Evolutionary conservation across 2,797 vertebrate species (phyloP), one percentile per base, ranked within the genome.

Genomic region (Poeciliopsis turneri): DNA sequence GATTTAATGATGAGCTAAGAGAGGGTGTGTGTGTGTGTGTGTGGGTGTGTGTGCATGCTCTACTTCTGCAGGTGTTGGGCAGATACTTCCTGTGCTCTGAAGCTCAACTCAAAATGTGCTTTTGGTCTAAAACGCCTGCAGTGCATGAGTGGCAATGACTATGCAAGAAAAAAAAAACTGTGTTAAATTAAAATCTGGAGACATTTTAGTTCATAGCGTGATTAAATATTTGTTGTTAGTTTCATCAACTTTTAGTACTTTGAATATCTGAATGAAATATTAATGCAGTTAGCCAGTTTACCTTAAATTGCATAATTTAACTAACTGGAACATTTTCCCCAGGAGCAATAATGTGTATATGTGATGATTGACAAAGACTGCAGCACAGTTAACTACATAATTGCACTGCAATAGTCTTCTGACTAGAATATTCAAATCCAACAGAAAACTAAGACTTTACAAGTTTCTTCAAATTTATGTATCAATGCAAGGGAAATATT

Each of bases 1-100:
- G 76, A 74, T 81, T 75, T 76, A 43, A 75, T 45, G 74, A 57
- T 76, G 47, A 66, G 66, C 64, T 10, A 15, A 30, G 30, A 53
- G 55, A 12, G 61, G n/a, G 12, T 74, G 73, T 78, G 41, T 80
- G 81, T 77, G 82, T 49, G 51, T 43, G 20, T 4, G 43, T 11
- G 28, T 72, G 86, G 2, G 43, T 11, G 28, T 72, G 86, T 57
- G 5, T 4, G 39, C 18, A 46, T 72, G 86, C 59, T 76, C 68
- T 25, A 90, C 55, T 89, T 87, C 36, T 89, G 86, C 80, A 81
- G 82, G 80, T 82, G 84, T 64, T 0, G 8, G 76, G 66, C 28
- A 76, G 25, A 81, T 78, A 75, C 16, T 87, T 86, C 76, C 78
- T 88, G 85, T 5, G 49, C 74, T 72, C 59, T 57, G 77, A 81